Percentiles rank a stretch among this genome's conserved stretches.
Evolutionary conservation across 30 jellyfish, hydroid and myxozoan species (phyloP).

Genomic region (Mastigias papua): DNA sequence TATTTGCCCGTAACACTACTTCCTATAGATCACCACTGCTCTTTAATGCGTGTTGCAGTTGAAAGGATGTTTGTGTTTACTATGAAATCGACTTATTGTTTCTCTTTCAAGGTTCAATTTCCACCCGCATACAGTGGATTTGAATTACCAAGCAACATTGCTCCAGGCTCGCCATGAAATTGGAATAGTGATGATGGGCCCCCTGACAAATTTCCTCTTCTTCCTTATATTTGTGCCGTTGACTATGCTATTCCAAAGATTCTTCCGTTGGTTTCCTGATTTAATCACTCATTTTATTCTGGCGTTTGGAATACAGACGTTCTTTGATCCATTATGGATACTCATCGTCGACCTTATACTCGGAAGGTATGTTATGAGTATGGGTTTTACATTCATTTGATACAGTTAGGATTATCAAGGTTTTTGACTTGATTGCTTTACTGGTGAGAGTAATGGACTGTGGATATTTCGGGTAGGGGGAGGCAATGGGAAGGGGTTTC

Average conservation of each 20-base stretch:
- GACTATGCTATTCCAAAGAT: conserved; percentile 75
- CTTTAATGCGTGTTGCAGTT: too few relatives aligned
- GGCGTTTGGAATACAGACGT: conserved; percentile 93
- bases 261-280: conserved; percentile 89
- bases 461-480: too few relatives aligned
- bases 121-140: conserved; percentile 90
- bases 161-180: conserved; percentile 96
- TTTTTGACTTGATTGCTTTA: too few relatives aligned
- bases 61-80: background rate
- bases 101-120: conserved; percentile 80
- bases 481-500: too few relatives aligned
- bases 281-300: conserved; percentile 83
- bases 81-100: background rate
- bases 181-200: conserved; percentile 96
- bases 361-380: conserved; percentile 57
- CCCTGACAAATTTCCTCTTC: conserved; percentile 78
- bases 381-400: too few relatives aligned
- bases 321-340: conserved; percentile 93
- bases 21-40: too few relatives aligned
- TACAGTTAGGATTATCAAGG: too few relatives aligned
- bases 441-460: too few relatives aligned
- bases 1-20: too few relatives aligned
- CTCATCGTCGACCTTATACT: conserved; percentile 81
- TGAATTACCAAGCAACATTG: conserved; percentile 94
- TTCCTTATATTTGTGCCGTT: conserved; percentile 66